Conservation (phyloP, 2,113 vertebrate species). For the Neolamprologus cancellatus region DNA sequence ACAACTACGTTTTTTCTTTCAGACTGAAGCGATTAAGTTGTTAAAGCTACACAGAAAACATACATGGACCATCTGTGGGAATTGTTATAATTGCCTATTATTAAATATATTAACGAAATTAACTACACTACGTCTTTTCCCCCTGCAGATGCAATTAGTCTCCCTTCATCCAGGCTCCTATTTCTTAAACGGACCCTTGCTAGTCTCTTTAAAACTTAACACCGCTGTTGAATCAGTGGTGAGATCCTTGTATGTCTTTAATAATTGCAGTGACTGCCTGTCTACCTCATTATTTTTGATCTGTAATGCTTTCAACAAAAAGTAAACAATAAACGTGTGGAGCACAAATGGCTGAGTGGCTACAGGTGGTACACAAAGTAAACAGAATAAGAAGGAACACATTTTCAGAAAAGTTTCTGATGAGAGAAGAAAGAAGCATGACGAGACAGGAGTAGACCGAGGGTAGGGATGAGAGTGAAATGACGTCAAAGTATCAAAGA, state of each 20-base stretch:
- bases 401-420: neutral
- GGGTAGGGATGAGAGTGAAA: neutral
- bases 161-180: conserved; percentile 1
- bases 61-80: neutral
- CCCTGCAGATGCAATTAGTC: conserved; percentile 24
- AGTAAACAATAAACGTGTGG: neutral
- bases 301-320: neutral
- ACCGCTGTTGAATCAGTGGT: neutral
- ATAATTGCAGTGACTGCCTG: neutral
- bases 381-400: neutral
- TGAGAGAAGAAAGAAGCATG: neutral
- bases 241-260: neutral
- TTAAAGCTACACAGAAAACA: neutral
- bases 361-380: neutral
- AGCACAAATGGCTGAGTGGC: neutral
- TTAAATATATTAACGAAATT: neutral
- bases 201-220: neutral
- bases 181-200: neutral
- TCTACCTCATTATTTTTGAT: neutral
- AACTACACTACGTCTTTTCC: neutral
- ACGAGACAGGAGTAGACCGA: neutral
- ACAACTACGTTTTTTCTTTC: neutral
- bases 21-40: neutral
- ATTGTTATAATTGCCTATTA: conserved; percentile 1
- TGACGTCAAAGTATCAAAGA: neutral